Percentiles rank a stretch among this genome's conserved stretches.
These are phyloP conservation scores for Hyphantria cunea DNA, from an alignment of 1,140 invertebrate species.

Conservation along the genomic window DNA sequence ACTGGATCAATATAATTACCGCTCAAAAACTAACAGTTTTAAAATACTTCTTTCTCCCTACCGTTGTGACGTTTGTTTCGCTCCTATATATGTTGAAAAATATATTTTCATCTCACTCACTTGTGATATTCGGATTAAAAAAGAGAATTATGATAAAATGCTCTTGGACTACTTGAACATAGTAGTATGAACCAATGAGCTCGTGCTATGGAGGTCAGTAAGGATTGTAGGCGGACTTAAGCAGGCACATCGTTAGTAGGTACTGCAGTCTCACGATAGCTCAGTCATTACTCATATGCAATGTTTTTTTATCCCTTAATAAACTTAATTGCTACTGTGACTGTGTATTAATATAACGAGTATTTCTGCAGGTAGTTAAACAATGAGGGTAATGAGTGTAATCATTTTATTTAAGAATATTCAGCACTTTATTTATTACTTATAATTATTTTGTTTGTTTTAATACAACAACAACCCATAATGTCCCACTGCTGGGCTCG, in stretches of 20 bases:
- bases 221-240: slow-evolving; percentile 38
- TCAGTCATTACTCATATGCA: neutral
- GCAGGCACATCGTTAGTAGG: slow-evolving; percentile 13
- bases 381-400: neutral
- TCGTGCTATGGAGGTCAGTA: slow-evolving; percentile 33
- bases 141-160: too few species aligned
- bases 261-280: slow-evolving; percentile 1
- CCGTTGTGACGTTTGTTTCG: too few species aligned
- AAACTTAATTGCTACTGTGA: slow-evolving; percentile 8
- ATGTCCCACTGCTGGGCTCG: too few species aligned
- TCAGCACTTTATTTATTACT: too few species aligned
- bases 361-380: neutral
- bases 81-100: too few species aligned
- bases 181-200: slow-evolving; percentile 32
- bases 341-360: neutral
- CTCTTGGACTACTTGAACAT: too few species aligned
- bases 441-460: too few species aligned
- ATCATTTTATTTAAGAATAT: too few species aligned
- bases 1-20: slow-evolving; percentile 12
- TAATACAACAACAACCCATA: too few species aligned
- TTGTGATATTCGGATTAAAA: too few species aligned
- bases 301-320: slow-evolving; percentile 14
- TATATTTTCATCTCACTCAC: too few species aligned
- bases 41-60: neutral
- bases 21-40: slow-evolving; percentile 2